Conservation (phyloP, 2,113 vertebrate species). For the Xiphorhynchus elegans region DNA sequence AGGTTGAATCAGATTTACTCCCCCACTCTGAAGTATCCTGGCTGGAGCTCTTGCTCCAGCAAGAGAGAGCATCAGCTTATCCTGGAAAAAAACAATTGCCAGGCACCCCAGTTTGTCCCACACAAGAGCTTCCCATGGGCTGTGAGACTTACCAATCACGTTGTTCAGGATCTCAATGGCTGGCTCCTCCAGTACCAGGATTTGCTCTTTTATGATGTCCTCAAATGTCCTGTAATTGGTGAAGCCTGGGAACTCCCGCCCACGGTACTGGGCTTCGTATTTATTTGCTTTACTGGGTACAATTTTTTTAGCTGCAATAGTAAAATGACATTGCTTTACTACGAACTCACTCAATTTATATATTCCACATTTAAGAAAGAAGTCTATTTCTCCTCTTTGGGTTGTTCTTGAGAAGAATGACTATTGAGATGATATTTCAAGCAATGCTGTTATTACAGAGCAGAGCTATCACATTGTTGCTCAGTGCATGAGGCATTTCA, state of each 20-base stretch:
- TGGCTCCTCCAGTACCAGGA: conserved; percentile 80
- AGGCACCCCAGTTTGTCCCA: background rate
- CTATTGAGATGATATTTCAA: background rate
- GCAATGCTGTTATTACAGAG: background rate
- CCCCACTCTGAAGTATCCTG: background rate
- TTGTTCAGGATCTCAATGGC: conserved; percentile 76
- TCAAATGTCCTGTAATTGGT: conserved; percentile 87
- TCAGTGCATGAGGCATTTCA: background rate
- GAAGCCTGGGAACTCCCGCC: conserved; percentile 86
- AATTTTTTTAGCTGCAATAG: conserved; percentile 59
- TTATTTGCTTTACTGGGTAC: conserved; percentile 39
- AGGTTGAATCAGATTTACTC: background rate
- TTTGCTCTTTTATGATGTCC: conserved; percentile 78
- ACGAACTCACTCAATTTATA: background rate
- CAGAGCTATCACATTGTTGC: background rate
- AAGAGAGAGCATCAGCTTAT: background rate
- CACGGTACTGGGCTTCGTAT: conserved; percentile 80
- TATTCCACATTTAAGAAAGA: background rate
- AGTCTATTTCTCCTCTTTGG: background rate
- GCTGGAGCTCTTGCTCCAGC: background rate
- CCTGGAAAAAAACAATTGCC: background rate
- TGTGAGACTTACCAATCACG: conserved; percentile 27
- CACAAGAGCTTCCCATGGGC: background rate
- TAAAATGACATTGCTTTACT: background rate
- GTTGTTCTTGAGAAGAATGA: background rate